Base-by-base conservation (phyloP, 2,113 vertebrate species). In the Pica pica region DNA sequence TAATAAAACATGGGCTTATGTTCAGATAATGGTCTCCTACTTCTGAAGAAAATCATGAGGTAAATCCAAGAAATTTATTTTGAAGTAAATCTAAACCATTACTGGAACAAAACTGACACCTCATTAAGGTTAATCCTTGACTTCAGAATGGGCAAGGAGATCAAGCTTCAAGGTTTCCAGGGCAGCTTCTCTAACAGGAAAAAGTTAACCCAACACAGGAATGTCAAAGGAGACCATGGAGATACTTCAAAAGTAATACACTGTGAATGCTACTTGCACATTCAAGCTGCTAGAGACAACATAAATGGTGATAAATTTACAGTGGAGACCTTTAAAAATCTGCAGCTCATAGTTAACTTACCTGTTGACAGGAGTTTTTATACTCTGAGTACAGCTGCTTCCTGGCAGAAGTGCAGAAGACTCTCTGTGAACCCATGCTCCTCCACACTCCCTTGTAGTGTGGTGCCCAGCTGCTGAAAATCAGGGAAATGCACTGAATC, bases 361-460 rank as follows among this genome's bases (percentile, higher is more conserved):
- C 11, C 21, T 60, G 35, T 77, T 78, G 26, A 26, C 16, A 10
- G 33, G 15, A 73, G 22, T 59, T 85, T 78, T 79, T 37, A 17
- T 28, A 44, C 20, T 70, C n/a, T 10, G 13, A 60, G 27, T 35
- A 39, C 9, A 69, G 44, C 14, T 33, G 50, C 16, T 24, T 68
- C 24, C n/a, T 31, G 22, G 49, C 28, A 71, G 82, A 49, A n/a
- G 16, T 14, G 15, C 27, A 28, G 47, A 63, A 67, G 28, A 10
- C 4, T 14, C 1, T 5, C 76, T 46, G 24, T 31, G 50, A 52
- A 33, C 5, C 19, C 9, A 41, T 26, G 74, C 9, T 74, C 30
- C 26, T 49, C 47, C 22, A 23, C 0, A 2, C 15, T 77, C 30
- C 35, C 7, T 11, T 17, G 22, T 18, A 52, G 10, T 2, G 0